Evolutionary conservation across 2,113 vertebrate species (phyloP).

Genomic region (Hemichromis elongatus): DNA sequence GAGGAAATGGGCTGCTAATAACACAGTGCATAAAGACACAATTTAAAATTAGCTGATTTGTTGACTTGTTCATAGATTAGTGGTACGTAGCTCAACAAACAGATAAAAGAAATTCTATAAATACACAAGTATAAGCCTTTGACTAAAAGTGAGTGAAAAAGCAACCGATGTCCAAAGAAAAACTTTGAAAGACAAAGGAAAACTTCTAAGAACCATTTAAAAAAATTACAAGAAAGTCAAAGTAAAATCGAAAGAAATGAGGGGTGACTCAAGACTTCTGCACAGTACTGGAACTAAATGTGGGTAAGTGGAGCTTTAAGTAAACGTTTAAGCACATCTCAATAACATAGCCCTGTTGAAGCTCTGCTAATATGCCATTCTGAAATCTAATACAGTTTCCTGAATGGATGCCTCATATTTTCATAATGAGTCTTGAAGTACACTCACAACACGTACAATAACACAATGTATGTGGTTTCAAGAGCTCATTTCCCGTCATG

Average conservation of each 20-base stretch:
- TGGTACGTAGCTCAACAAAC: background rate
- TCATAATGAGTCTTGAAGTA: background rate
- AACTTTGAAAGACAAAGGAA: background rate
- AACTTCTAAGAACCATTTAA: background rate
- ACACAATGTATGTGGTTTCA: background rate
- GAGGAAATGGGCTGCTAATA: background rate
- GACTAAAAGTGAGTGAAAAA: background rate
- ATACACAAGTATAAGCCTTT: background rate
- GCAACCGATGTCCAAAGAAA: background rate
- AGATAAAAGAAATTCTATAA: background rate
- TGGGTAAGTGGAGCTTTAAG: background rate
- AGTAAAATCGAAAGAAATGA: background rate
- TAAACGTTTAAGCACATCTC: background rate
- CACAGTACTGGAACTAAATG: background rate
- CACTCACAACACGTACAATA: background rate
- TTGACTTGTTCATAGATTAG: background rate
- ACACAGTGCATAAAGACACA: background rate
- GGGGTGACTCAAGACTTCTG: background rate
- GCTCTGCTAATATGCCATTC: background rate
- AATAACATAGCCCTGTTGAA: background rate
- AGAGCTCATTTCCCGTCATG: background rate
- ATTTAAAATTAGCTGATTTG: background rate
- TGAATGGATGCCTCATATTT: background rate
- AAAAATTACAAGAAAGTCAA: background rate
- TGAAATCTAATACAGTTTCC: background rate